Conservation (phyloP, 2,113 vertebrate species). For the Zosterops pallidus region DNA sequence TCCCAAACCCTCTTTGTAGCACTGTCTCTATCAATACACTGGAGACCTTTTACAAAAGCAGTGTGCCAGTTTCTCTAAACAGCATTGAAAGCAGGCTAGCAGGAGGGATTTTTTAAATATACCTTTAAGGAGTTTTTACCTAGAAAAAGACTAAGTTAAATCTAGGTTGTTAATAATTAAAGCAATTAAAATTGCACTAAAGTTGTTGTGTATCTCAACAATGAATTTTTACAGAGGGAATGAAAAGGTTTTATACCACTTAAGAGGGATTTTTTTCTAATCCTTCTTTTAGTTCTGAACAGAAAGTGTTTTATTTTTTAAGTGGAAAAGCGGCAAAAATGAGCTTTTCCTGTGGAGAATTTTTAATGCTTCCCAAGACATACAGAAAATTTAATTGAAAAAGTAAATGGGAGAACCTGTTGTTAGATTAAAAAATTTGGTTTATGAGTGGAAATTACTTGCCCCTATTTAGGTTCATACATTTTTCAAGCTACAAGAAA, state of each 20-base stretch:
- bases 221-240: background rate
- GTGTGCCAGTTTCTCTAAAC: constrained; percentile 9
- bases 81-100: constrained; percentile 15
- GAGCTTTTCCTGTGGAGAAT: background rate
- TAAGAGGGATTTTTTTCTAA: background rate
- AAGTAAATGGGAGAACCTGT: background rate
- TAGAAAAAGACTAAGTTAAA: constrained; percentile 8
- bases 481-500: background rate
- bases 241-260: constrained; percentile 10
- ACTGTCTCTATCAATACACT: background rate
- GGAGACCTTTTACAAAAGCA: constrained; percentile 21
- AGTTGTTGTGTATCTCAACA: constrained; percentile 28
- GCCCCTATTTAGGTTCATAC: background rate
- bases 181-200: constrained; percentile 28
- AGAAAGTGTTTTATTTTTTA: background rate
- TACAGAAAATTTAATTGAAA: background rate
- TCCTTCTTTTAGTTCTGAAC: background rate
- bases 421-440: background rate
- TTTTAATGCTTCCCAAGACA: background rate
- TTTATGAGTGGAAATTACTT: background rate
- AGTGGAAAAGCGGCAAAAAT: background rate
- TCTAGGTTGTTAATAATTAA: constrained; percentile 50
- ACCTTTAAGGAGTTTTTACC: constrained; percentile 7
- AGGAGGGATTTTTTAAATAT: background rate
- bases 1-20: background rate